Percentiles rank a stretch among this genome's conserved stretches.
phyloP scores from a whole-genome alignment of 2,113 vertebrate species.

The Sapajus apella region DNA sequence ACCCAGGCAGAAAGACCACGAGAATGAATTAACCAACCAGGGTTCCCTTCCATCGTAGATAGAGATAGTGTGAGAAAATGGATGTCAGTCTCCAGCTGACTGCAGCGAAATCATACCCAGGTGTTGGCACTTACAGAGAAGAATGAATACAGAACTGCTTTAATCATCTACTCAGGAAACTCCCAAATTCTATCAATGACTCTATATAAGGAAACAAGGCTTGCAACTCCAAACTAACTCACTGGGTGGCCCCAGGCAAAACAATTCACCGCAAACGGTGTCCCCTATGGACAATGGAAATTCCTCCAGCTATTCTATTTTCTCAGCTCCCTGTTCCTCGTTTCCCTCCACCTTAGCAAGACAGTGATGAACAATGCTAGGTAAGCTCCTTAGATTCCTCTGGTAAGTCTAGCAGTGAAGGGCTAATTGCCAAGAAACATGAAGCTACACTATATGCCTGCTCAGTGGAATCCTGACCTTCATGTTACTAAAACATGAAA shows the following conservation, averaged over 20 bases:
- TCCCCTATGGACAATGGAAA: neutral
- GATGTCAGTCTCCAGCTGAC: neutral
- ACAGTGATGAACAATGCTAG: neutral
- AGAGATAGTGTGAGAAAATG: neutral
- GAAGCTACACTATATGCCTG: neutral
- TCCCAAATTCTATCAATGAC: neutral
- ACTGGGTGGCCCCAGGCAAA: slow-evolving; percentile 41
- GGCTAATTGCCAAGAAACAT: neutral
- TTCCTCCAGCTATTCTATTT: neutral
- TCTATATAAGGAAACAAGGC: neutral
- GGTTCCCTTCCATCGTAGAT: too few relatives aligned
- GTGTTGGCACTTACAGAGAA: neutral
- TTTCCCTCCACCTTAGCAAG: neutral
- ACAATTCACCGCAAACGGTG: neutral
- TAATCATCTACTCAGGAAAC: neutral
- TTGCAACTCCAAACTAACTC: neutral
- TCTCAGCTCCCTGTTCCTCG: neutral
- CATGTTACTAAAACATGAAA: neutral
- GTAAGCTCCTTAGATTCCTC: neutral
- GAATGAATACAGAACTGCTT: neutral
- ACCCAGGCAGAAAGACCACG: neutral
- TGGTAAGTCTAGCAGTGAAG: neutral
- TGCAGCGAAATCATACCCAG: neutral
- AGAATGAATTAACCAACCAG: neutral
- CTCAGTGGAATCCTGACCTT: neutral